Evolutionary conservation across 2,888 invertebrate genomes (phyloP), one percentile per base, ranked within the genome.

Genomic region (Brenthis ino): DNA sequence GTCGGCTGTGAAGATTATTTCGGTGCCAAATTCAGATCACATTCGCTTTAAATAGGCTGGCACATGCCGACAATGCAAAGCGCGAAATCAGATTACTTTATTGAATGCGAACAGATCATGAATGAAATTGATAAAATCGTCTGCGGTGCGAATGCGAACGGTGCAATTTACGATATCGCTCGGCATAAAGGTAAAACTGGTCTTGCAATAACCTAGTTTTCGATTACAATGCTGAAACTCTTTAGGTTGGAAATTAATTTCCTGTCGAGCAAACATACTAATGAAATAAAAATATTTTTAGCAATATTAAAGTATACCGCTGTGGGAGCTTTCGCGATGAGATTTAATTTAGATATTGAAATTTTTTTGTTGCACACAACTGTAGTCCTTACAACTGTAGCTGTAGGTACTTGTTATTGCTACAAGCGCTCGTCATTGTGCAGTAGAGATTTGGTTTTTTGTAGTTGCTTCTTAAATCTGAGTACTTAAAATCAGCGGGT

Each of bases 101-200:
- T 85, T 87, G 83, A 75, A 75, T 75, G 72, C 65, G 77, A 74
- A 73, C 84, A 84, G 86, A 86, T 87, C 86, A 85, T 84, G 85
- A 86, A 85, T 85, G 87, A 84, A 88, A 88, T 86, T 88, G 85
- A 87, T 88, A 87, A 87, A 87, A 88, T 87, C 84, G 86, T 85
- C 84, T 86, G 85, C 80, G 85, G 84, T 81, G 82, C 76, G 82
- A 82, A 82, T 79, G 66, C 66, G 71, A 63, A 69, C 67, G 80
- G 81, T 74, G 78, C 81, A 79, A 85, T 82, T 77, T 72, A 73
- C 71, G 72, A 76, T 75, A 78, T 77, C 80, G 78, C 79, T 81
- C 33, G 16, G 66, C 64, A 75, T 72, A 65, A 69, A 70, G 68
- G 72, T 67, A 70, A 69, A 57, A 68, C 68, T 66, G 69, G 65